A percentile compares a stretch with the other conserved stretches of the same genome.
Evolutionary conservation across 2,113 vertebrate species (phyloP).

Genomic region (Falco punctatus): DNA sequence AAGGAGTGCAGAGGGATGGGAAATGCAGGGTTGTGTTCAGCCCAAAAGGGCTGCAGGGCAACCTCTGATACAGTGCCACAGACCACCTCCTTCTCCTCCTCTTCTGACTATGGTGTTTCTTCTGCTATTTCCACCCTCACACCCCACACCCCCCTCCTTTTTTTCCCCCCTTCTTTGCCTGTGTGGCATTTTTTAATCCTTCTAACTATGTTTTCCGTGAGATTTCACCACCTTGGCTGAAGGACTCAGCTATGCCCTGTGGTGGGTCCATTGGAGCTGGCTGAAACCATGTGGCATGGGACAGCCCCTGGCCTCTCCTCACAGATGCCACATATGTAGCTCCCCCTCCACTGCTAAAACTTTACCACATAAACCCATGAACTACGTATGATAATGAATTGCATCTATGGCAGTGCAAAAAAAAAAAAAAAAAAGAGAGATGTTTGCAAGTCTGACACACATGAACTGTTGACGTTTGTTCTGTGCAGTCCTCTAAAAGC

Average conservation of each 20-base stretch:
- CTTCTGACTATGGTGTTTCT: background rate
- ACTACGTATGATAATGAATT: background rate
- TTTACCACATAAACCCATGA: background rate
- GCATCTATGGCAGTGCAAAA: background rate
- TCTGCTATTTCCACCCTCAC: background rate
- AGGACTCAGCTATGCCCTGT: background rate
- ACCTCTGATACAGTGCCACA: background rate
- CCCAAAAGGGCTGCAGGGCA: background rate
- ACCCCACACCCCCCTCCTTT: no score
- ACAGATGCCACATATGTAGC: background rate
- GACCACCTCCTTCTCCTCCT: background rate
- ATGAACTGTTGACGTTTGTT: background rate
- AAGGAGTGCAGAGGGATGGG: background rate
- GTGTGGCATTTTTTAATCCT: background rate
- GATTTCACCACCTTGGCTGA: background rate
- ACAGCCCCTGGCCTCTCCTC: background rate
- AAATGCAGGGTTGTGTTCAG: background rate
- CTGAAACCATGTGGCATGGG: background rate
- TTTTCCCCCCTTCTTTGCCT: background rate
- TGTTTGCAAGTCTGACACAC: background rate
- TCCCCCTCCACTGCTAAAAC: background rate
- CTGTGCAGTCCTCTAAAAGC: background rate
- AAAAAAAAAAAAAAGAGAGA: background rate
- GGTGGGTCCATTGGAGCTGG: rapidly evolving
- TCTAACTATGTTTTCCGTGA: background rate